Evolutionary conservation across 2,888 invertebrate genomes (phyloP).

Genomic region (Folsomia candida): DNA sequence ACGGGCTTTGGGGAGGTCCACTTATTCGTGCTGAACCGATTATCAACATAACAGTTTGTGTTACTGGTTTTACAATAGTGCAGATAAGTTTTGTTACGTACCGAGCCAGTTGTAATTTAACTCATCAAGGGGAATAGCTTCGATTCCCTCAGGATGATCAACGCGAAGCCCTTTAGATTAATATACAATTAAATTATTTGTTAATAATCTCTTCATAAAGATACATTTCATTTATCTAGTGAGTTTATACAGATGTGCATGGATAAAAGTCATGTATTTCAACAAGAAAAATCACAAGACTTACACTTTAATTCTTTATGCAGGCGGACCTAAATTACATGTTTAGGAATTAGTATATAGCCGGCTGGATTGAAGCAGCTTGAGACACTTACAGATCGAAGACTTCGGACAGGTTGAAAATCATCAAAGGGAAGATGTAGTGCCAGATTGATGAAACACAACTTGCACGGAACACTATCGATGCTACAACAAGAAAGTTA

Average conservation of each 20-base stretch:
- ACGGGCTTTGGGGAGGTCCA: constrained; percentile 88
- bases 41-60: not conserved
- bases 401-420: constrained; percentile 21
- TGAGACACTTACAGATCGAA: constrained; percentile 44
- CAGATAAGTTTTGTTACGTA: not conserved
- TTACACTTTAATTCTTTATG: constrained; percentile 49
- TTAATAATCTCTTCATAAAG: too few relatives aligned
- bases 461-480: constrained; percentile 79
- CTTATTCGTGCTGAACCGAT: constrained; percentile 69
- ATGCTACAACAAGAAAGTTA: constrained; percentile 61
- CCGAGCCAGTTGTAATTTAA: constrained; percentile 84
- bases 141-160: constrained; percentile 82
- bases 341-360: too few relatives aligned
- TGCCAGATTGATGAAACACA: constrained; percentile 63
- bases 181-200: not conserved
- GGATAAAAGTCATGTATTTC: too few relatives aligned
- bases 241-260: too few relatives aligned
- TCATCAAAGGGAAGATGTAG: constrained; percentile 21
- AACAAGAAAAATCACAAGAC: too few relatives aligned
- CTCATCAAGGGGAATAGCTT: constrained; percentile 74
- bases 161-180: constrained; percentile 60
- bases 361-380: too few relatives aligned
- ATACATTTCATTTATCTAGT: too few relatives aligned
- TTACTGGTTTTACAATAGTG: not conserved
- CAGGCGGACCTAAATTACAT: too few relatives aligned